phyloP scores from a whole-genome alignment of 2,113 vertebrate genomes.

The Chamaetylas fuelleborni region DNA sequence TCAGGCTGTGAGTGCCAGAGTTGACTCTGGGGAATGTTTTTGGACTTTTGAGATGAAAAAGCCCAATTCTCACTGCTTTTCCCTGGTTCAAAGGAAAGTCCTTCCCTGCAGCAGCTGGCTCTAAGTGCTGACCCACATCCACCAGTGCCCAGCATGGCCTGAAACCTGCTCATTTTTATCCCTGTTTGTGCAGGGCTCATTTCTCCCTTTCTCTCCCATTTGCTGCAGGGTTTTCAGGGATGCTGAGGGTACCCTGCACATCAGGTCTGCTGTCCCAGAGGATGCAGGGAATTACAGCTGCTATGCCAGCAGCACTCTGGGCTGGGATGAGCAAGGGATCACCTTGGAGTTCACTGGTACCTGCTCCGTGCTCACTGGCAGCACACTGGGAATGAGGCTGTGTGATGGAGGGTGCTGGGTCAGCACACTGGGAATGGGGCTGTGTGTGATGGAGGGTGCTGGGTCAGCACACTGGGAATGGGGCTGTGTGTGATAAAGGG shows the following conservation, averaged over 20 bases:
- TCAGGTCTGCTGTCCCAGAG: slow-evolving; percentile 78
- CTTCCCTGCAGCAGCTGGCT: background rate
- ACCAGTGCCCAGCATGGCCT: background rate
- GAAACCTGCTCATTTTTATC: background rate
- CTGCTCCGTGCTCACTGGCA: no score
- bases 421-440: background rate
- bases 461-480: no score
- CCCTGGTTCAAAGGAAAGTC: background rate
- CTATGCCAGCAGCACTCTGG: slow-evolving; percentile 78
- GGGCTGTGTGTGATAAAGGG: no score
- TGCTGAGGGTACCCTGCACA: slow-evolving; percentile 76
- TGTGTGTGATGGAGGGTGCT: no score
- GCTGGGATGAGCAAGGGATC: slow-evolving; percentile 71
- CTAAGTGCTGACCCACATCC: background rate
- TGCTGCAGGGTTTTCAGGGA: slow-evolving; percentile 66
- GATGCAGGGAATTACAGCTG: slow-evolving; percentile 93
- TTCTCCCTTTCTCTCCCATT: background rate
- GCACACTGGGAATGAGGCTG: no score
- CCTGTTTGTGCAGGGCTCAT: background rate
- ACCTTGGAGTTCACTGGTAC: slow-evolving; percentile 67
- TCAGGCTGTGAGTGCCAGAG: background rate
- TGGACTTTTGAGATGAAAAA: background rate
- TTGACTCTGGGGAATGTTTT: background rate
- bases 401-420: no score
- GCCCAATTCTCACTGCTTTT: background rate